Evolutionary conservation across 2,888 invertebrate genomes (phyloP).

Genomic region (Leistus spinibarbis): DNA sequence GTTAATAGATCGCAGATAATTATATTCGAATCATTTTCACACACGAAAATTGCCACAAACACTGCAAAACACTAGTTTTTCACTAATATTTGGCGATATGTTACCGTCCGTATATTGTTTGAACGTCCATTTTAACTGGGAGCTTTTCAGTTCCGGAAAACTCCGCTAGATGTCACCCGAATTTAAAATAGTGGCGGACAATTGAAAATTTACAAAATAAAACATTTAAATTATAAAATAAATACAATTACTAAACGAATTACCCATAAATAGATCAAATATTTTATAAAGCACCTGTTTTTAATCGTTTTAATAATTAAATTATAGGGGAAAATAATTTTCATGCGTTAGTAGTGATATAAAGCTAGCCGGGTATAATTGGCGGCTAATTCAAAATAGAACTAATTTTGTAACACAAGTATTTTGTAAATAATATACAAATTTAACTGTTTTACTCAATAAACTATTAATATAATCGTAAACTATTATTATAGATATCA

Average conservation of each 20-base stretch:
- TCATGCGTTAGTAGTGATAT: too few species aligned
- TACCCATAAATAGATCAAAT: too few species aligned
- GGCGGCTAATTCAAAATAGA: neutral
- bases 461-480: neutral
- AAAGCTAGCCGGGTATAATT: too few species aligned
- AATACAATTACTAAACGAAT: too few species aligned
- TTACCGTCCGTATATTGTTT: constrained; percentile 23
- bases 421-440: neutral
- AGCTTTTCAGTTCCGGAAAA: neutral
- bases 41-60: constrained; percentile 4
- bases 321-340: too few species aligned
- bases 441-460: neutral
- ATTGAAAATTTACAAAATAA: neutral
- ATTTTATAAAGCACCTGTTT: too few species aligned
- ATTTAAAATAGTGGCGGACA: neutral
- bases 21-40: constrained; percentile 4
- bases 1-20: neutral
- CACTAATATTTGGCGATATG: constrained; percentile 12
- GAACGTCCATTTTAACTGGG: constrained; percentile 26
- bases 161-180: neutral
- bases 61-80: constrained; percentile 15
- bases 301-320: too few species aligned
- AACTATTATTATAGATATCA: neutral
- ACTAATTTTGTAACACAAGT: neutral
- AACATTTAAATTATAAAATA: neutral